phyloP scores from a whole-genome alignment of 2,113 vertebrate species.

The Sporophila hypoxantha region DNA sequence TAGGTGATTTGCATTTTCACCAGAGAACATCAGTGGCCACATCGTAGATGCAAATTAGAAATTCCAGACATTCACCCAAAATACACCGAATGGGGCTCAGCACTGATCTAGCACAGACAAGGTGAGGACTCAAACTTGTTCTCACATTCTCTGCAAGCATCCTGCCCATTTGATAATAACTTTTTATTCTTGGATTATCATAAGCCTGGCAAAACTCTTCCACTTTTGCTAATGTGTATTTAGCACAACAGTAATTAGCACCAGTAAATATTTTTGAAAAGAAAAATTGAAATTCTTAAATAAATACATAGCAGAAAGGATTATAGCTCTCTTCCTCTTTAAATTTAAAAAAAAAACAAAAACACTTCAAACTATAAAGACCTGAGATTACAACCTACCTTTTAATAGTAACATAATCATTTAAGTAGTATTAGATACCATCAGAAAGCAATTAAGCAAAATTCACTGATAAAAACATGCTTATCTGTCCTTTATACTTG shows the following conservation, averaged over 20 bases:
- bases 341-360: neutral
- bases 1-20: neutral
- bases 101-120: neutral
- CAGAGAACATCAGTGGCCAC: neutral
- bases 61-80: neutral
- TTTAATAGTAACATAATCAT: neutral
- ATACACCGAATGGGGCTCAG: neutral
- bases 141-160: neutral
- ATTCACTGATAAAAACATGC: neutral
- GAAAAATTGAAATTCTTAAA: neutral
- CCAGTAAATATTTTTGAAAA: neutral
- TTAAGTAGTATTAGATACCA: neutral
- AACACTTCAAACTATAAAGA: neutral
- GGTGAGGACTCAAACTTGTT: neutral
- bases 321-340: neutral
- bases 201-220: neutral
- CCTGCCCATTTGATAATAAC: neutral
- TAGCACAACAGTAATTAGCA: neutral
- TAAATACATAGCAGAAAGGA: neutral
- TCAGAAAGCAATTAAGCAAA: neutral
- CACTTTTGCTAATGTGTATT: neutral
- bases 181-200: neutral
- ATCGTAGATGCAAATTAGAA: neutral
- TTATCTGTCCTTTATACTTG: neutral
- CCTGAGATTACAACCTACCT: neutral